phyloP scores from a whole-genome alignment of 2,888 invertebrate species.

The Enchytraeus crypticus region DNA sequence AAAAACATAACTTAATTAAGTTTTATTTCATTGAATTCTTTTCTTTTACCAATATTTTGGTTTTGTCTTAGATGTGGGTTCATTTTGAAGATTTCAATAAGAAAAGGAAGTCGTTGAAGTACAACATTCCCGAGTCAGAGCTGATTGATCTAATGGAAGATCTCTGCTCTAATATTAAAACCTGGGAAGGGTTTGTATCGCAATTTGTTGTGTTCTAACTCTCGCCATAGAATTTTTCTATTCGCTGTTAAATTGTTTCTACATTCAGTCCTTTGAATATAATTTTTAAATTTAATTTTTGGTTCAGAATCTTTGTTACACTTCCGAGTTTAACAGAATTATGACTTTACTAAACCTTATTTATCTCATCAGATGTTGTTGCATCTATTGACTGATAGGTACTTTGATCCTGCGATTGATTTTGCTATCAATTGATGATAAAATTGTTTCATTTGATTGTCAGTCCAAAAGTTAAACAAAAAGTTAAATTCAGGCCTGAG shows the following conservation, averaged over 20 bases:
- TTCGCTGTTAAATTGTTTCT: background rate
- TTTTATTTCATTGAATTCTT: too few species aligned
- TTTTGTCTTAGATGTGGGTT: slow-evolving; percentile 19
- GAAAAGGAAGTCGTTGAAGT: slow-evolving; percentile 22
- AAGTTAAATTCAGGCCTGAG: too few species aligned
- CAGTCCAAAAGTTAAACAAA: too few species aligned
- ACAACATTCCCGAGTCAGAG: slow-evolving; percentile 35
- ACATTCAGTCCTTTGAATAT: background rate
- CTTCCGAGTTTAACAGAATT: too few species aligned
- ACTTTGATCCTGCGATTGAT: too few species aligned
- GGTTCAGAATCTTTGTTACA: too few species aligned
- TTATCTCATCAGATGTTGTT: background rate
- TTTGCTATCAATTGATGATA: too few species aligned
- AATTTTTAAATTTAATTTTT: too few species aligned
- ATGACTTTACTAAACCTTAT: background rate
- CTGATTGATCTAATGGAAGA: slow-evolving; percentile 33
- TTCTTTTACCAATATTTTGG: too few species aligned
- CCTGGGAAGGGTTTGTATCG: slow-evolving; percentile 21
- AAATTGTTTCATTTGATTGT: too few species aligned
- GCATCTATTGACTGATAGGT: too few species aligned
- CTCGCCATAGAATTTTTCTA: background rate
- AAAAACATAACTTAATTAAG: too few species aligned
- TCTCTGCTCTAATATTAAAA: slow-evolving; percentile 27
- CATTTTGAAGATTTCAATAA: slow-evolving; percentile 15
- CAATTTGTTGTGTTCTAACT: background rate